Evolutionary conservation across 2,113 vertebrate genomes (phyloP).

Genomic region (Sardina pilchardus): DNA sequence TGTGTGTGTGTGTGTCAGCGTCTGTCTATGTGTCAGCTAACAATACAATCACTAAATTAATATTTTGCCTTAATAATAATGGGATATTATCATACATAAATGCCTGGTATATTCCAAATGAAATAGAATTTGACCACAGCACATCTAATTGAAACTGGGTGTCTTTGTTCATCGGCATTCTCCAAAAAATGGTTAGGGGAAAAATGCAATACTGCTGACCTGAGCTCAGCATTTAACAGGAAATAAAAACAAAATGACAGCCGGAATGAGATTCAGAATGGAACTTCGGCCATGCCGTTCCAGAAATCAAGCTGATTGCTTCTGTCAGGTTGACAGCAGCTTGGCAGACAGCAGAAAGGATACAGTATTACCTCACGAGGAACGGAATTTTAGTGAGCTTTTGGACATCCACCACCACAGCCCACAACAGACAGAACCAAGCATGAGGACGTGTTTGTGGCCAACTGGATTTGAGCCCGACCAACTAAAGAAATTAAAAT

Average conservation of each 20-base stretch:
- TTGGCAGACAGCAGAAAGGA: background rate
- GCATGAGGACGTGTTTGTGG: background rate
- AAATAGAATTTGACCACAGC: background rate
- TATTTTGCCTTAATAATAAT: conserved; percentile 22
- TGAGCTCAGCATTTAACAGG: background rate
- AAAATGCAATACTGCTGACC: background rate
- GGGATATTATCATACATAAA: background rate
- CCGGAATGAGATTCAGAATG: conserved; percentile 15
- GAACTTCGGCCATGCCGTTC: background rate
- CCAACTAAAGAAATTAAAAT: background rate
- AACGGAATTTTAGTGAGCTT: background rate
- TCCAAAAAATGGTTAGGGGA: background rate
- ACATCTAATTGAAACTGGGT: background rate
- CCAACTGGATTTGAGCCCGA: background rate
- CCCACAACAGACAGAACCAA: background rate
- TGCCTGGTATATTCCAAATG: background rate
- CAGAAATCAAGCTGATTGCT: background rate
- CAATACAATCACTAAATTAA: background rate
- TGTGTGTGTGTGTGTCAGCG: conserved; percentile 35
- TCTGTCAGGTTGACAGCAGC: conserved; percentile 12
- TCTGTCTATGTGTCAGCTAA: conserved; percentile 28
- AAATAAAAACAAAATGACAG: conserved; percentile 15
- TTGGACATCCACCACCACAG: background rate
- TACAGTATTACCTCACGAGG: background rate
- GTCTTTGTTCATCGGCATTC: background rate